Conservation (phyloP, 2,113 vertebrate genomes). For the Bos indicus region DNA sequence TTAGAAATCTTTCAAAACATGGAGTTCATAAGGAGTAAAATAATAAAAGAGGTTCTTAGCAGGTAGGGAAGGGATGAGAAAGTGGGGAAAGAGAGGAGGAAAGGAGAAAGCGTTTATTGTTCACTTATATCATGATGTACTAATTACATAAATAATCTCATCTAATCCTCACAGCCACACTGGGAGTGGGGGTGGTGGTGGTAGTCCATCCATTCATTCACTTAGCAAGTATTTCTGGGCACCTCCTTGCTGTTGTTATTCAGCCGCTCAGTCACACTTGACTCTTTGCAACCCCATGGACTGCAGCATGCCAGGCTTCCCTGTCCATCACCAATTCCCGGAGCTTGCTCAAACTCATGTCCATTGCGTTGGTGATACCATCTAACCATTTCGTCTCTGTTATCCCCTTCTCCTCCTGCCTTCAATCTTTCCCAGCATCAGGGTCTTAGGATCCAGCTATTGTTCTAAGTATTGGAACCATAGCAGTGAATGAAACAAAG, state of each 20-base stretch:
- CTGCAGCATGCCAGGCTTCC: background rate
- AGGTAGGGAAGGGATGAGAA: background rate
- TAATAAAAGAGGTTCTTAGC: background rate
- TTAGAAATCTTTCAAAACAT: background rate
- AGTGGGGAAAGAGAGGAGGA: background rate
- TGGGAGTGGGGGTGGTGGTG: fast-evolving
- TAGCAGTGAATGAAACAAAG: background rate
- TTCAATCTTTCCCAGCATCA: background rate
- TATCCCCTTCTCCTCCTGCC: background rate
- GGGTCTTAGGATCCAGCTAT: background rate
- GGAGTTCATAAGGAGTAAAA: background rate
- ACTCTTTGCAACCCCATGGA: background rate
- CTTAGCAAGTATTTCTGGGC: background rate
- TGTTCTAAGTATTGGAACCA: background rate
- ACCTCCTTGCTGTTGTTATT: background rate
- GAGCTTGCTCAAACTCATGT: background rate
- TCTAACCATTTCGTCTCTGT: background rate
- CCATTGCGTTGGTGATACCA: background rate
- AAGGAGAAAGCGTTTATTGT: background rate
- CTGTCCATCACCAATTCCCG: background rate
- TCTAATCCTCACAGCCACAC: background rate
- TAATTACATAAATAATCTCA: background rate
- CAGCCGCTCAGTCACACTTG: background rate
- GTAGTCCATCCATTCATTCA: background rate
- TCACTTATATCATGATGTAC: fast-evolving